Conservation (phyloP, 2,113 vertebrate genomes). For the Sardina pilchardus region DNA sequence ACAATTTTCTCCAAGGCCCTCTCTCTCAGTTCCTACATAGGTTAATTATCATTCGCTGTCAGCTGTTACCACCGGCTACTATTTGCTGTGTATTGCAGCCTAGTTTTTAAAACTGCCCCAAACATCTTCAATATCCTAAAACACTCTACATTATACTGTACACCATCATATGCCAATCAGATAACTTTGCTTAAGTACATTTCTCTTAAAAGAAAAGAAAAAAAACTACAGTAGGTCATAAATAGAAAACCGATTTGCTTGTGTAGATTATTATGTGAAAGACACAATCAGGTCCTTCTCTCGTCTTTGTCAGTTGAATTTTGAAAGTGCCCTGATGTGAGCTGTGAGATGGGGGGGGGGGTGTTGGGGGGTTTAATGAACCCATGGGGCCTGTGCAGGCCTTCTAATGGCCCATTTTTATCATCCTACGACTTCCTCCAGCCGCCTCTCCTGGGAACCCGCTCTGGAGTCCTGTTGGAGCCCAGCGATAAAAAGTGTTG, state of each 20-base stretch:
- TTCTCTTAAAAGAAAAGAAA: background rate
- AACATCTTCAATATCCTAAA: background rate
- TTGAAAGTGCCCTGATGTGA: conserved; percentile 57
- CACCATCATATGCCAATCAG: background rate
- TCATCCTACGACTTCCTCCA: conserved; percentile 59
- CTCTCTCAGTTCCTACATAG: background rate
- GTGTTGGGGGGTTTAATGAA: conserved; percentile 53
- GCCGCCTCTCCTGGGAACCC: conserved; percentile 51
- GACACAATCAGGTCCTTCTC: conserved; percentile 33
- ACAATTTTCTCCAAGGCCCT: conserved; percentile 8
- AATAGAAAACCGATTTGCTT: background rate
- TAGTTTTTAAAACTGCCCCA: background rate
- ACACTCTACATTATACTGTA: background rate
- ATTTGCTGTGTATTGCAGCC: background rate
- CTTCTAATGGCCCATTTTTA: conserved; percentile 59
- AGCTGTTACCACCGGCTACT: background rate
- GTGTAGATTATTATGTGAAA: conserved; percentile 39
- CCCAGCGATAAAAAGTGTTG: conserved; percentile 57
- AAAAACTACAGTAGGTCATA: background rate
- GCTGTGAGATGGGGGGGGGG: conserved; percentile 44
- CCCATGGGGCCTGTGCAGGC: conserved; percentile 56
- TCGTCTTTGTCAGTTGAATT: conserved; percentile 30
- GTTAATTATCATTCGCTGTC: background rate
- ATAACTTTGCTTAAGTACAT: background rate
- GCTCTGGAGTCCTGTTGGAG: conserved; percentile 47